Base-by-base conservation (phyloP, 2,113 vertebrate genomes). In the Lethenteron reissneri region DNA sequence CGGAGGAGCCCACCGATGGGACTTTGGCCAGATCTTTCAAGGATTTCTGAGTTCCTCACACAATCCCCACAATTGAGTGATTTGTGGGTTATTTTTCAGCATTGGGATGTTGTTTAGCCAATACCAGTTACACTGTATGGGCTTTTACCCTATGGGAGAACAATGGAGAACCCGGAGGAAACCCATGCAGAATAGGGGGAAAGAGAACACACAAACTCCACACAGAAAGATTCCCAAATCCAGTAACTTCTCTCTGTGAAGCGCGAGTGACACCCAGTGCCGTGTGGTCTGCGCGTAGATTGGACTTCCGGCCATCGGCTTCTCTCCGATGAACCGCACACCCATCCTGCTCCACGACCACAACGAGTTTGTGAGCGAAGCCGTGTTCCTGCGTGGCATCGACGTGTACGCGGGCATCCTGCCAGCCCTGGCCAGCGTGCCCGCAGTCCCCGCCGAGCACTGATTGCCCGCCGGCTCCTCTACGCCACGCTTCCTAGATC, bases 321-420 rank as follows among this genome's bases (percentile, higher is more conserved):
- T 99, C 76, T 99, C 94, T 0, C 94, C 92, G 59, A 97, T 99
- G 87, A 96, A 92, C 79, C 74, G 10, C 73, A 99, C 94, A 0
- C 94, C 91, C 0, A 87, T 96, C 76, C 81, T 97, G 77, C 84
- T 96, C 10, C 94, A 97, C 0, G 90, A 95, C 78, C 89, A 97
- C 73, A 84, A 96, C 0, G 91, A 97, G 78, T 86, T 83, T 76
- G 80, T 99, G 75, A 96, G 90, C 0, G 94, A 97, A 79, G 78
- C 75, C 0, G 78, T 95, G 75, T 97, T 99, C 79, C 85, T 99
- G 73, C 84, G 57, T 3, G 94, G 94, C 75, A 83, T 99, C 2
- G 77, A 85, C 73, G 83, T 99, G 77, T 99, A 90, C 0, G 72
- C 83, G 59, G 77, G 0, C 25, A 83, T 99, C 71, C 80, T 99